These are phyloP conservation scores for Cantharis rustica DNA, from an alignment of 2,888 invertebrate genomes.

Conservation along the genomic window DNA sequence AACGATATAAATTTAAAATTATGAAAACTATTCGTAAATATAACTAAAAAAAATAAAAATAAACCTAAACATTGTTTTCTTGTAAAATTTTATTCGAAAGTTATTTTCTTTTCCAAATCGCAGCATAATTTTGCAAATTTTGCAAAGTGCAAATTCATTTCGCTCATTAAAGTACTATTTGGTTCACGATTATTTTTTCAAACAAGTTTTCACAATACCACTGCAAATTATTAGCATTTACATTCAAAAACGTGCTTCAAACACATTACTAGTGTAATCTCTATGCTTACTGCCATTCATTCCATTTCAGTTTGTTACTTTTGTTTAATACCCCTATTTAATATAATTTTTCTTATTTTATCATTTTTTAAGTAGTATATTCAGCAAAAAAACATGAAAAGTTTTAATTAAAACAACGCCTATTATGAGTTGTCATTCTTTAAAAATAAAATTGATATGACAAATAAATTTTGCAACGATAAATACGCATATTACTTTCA, in stretches of 20 bases:
- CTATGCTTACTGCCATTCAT: background rate
- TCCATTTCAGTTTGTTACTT: background rate
- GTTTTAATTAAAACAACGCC: background rate
- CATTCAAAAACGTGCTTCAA: background rate
- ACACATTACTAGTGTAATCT: background rate
- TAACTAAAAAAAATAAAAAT: too few species aligned
- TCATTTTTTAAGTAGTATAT: background rate
- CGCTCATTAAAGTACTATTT: too few species aligned
- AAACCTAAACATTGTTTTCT: too few species aligned
- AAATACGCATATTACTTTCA: background rate
- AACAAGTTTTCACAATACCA: background rate
- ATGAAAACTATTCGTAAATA: too few species aligned
- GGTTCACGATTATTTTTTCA: background rate
- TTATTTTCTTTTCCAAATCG: too few species aligned
- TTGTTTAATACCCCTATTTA: background rate
- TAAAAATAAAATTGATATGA: background rate
- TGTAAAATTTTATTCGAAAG: too few species aligned
- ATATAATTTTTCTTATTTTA: background rate
- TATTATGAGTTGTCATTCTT: background rate
- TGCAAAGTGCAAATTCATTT: too few species aligned
- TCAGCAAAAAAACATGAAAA: background rate
- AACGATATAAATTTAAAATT: too few species aligned
- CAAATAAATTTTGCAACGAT: background rate
- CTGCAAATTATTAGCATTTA: background rate
- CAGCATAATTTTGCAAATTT: too few species aligned